A percentile compares a stretch with the other conserved stretches of the same genome.
Conservation (phyloP, 2,797 vertebrate genomes). For the Linurgus olivaceus region DNA sequence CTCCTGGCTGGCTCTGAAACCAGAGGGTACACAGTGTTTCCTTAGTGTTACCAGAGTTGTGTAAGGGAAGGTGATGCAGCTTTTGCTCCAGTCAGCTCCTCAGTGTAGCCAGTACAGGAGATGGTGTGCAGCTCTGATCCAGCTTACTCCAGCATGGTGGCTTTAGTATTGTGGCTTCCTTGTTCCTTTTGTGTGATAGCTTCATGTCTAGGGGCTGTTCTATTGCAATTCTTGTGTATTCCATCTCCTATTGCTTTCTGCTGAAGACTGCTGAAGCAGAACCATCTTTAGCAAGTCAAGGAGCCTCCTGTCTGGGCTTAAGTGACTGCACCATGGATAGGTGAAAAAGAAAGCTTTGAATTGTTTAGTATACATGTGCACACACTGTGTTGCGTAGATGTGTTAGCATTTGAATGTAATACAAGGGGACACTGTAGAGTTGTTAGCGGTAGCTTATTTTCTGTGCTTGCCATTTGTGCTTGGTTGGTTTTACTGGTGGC, state of each 20-base stretch:
- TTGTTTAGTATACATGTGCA: neutral
- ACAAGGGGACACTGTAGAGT: neutral
- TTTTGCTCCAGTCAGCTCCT: neutral
- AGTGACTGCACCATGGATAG: neutral
- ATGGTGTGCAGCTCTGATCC: neutral
- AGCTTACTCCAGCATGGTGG: neutral
- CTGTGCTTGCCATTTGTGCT: neutral
- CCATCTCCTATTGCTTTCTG: neutral
- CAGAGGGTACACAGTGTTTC: neutral
- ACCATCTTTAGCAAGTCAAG: neutral
- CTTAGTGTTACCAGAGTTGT: neutral
- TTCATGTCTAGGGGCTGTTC: neutral
- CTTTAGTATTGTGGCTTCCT: neutral
- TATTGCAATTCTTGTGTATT: neutral
- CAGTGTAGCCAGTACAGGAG: rapidly evolving
- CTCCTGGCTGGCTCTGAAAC: neutral
- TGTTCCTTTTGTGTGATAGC: neutral
- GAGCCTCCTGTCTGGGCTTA: neutral
- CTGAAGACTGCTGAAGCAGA: neutral
- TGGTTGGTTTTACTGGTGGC: neutral
- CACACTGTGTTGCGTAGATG: neutral
- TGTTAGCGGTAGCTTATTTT: neutral
- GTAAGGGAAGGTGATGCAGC: neutral
- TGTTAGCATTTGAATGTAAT: neutral
- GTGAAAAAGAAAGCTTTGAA: neutral